phyloP scores from a whole-genome alignment of 1,140 invertebrate species.

The Panonychus citri region DNA sequence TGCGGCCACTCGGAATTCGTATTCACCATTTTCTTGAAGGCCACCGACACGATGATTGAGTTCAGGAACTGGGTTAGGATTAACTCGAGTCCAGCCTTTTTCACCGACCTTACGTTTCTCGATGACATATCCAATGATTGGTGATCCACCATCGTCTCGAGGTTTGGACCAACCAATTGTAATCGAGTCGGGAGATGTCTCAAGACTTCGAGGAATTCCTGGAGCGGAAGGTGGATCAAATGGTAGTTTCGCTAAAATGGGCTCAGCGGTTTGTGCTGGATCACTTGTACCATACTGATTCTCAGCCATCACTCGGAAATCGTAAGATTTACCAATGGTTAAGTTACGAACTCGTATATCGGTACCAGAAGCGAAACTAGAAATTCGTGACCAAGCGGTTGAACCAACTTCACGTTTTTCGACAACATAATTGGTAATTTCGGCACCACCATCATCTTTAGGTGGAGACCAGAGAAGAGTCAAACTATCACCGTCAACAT shows the following conservation, averaged over 20 bases:
- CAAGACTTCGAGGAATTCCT: slow-evolving; percentile 56
- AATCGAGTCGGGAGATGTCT: slow-evolving; percentile 86
- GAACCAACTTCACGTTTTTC: slow-evolving; percentile 71
- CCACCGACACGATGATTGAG: slow-evolving; percentile 1
- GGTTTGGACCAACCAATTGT: slow-evolving; percentile 74
- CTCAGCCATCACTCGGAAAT: slow-evolving; percentile 92
- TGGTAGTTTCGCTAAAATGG: slow-evolving; percentile 84
- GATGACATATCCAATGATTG: slow-evolving; percentile 77
- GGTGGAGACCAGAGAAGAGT: slow-evolving; percentile 79
- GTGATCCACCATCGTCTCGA: slow-evolving; percentile 64
- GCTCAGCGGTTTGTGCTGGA: slow-evolving; percentile 57
- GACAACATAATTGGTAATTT: slow-evolving; percentile 80
- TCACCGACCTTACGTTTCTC: slow-evolving; percentile 64
- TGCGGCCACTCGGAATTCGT: slow-evolving; percentile 80
- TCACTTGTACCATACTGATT: slow-evolving; percentile 89
- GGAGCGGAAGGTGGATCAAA: slow-evolving; percentile 91
- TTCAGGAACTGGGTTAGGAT: slow-evolving; percentile 43
- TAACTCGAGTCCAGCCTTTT: slow-evolving; percentile 1
- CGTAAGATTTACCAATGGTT: slow-evolving; percentile 67
- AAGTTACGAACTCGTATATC: slow-evolving; percentile 73
- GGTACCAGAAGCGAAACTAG: slow-evolving; percentile 67
- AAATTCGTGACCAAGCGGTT: slow-evolving; percentile 61
- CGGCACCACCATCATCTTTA: slow-evolving; percentile 73
- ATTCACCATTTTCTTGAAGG: slow-evolving; percentile 43
- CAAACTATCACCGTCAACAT: slow-evolving; percentile 78